These are phyloP conservation scores for Oxystoma pomonae DNA, from an alignment of 2,888 invertebrate species.

Conservation along the genomic window DNA sequence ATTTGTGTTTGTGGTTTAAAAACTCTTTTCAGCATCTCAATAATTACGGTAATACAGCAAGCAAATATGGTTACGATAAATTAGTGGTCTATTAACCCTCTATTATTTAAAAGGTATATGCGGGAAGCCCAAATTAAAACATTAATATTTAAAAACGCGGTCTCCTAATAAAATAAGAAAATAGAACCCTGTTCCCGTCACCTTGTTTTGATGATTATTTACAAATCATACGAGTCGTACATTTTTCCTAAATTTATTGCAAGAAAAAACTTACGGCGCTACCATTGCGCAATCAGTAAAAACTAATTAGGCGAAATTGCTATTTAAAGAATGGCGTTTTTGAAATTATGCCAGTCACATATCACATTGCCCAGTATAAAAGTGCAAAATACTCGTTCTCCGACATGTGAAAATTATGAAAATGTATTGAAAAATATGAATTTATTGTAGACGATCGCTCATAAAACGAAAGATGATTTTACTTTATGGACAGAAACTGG, in stretches of 20 bases:
- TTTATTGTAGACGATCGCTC: not conserved
- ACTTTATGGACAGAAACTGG: slow-evolving; percentile 8
- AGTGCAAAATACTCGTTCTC: not conserved
- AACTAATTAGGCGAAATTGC: not conserved
- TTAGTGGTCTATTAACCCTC: no score
- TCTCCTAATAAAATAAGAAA: not conserved
- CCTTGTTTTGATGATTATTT: no score
- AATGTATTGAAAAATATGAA: slow-evolving; percentile 4
- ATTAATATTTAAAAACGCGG: not conserved
- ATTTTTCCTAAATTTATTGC: no score
- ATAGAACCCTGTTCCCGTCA: not conserved
- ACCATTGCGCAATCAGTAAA: not conserved
- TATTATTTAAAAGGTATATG: not conserved
- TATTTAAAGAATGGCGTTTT: not conserved
- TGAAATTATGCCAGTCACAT: not conserved
- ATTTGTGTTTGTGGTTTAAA: no score
- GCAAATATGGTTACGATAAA: no score
- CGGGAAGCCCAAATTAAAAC: not conserved
- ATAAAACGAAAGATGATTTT: not conserved
- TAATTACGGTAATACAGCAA: no score
- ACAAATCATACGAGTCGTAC: no score
- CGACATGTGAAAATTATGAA: slow-evolving; percentile 1
- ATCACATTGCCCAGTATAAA: not conserved
- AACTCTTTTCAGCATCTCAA: no score
- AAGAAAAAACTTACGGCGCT: not conserved